Evolutionary conservation across 2,113 vertebrate genomes (phyloP), one percentile per base, ranked within the genome.

Genomic region (Campylorhamphus procurvoides): DNA sequence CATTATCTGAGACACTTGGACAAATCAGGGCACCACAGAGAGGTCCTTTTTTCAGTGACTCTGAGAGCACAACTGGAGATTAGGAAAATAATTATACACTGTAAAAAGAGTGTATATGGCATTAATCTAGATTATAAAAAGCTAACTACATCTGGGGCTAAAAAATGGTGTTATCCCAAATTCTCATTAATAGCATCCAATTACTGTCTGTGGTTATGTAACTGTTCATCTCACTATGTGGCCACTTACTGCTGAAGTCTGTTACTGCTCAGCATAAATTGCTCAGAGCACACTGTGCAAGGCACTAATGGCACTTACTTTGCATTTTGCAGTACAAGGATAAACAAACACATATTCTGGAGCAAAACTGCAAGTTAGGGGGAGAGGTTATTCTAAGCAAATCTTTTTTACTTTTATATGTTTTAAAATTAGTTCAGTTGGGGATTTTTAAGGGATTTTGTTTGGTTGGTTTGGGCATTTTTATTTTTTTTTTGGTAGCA

Each of bases 131-230:
- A 89, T 91, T 87, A 88, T 73, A 87, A 89, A 95, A 81, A 67
- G 69, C 66, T 62, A 64, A 64, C 91, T 81, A 62, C 11, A 1
- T 84, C 68, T 87, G 78, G 59, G 40, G 71, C 42, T 95, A 87
- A 93, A 94, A 96, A 94, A 84, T 72, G 12, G 52, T 91, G 52
- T 78, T 96, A 90, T 93, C 92, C 42, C 64, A 55, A 95, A 90
- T 94, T 75, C 92, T 92, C 86, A 94, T 96, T 96, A 97, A 96
- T 96, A 93, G 89, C 71, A 85, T 93, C 87, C 94, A 87, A 79
- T 94, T 96, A 93, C 75, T 56, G 39, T 84, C 75, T 79, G 69
- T 66, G 76, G 72, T 93, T 97, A 93, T 62, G 33, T 94, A 95
- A 97, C 90, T 66, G 63, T 73, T 97, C 90, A 77, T 91, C 94